phyloP scores from a whole-genome alignment of 2,888 invertebrate species.

The Malthinus flaveolus region DNA sequence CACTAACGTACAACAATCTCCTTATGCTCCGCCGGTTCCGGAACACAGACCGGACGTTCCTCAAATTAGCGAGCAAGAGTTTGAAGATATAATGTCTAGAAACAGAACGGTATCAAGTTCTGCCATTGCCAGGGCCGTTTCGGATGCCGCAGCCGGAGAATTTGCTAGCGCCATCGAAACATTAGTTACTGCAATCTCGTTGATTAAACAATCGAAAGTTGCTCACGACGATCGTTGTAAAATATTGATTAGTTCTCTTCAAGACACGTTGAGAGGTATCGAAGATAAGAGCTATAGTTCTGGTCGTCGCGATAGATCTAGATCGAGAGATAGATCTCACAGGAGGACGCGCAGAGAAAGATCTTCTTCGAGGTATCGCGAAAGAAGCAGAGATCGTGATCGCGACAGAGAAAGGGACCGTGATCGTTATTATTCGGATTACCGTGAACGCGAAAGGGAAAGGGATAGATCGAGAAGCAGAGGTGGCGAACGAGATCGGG shows the following conservation, averaged over 20 bases:
- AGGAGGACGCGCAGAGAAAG: constrained; percentile 51
- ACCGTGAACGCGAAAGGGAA: constrained; percentile 63
- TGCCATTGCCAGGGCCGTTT: constrained; percentile 95
- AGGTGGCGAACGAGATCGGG: constrained; percentile 65
- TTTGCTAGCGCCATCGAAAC: constrained; percentile 99
- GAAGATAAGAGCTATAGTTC: constrained; percentile 96
- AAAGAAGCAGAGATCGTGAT: constrained; percentile 62
- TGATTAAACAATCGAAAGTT: constrained; percentile 95
- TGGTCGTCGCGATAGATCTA: constrained; percentile 63
- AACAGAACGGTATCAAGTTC: constrained; percentile 97
- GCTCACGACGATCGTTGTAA: constrained; percentile 97
- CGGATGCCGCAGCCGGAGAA: constrained; percentile 96
- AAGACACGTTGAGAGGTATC: constrained; percentile 95
- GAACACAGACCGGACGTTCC: constrained; percentile 61
- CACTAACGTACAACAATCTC: constrained; percentile 51
- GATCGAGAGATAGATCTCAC: constrained; percentile 52
- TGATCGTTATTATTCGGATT: constrained; percentile 57
- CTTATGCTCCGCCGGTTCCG: constrained; percentile 65
- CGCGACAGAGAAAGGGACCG: constrained; percentile 58
- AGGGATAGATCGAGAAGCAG: constrained; percentile 82
- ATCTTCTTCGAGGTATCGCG: constrained; percentile 56
- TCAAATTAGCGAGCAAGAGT: constrained; percentile 87
- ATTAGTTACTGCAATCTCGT: constrained; percentile 95
- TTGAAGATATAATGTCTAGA: constrained; percentile 97
- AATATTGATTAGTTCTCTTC: constrained; percentile 93